A percentile compares a stretch with the other conserved stretches of the same genome.
These are phyloP conservation scores for Myiothlypis chrysogaster DNA, from an alignment of 2,797 vertebrate species.

Conservation along the genomic window DNA sequence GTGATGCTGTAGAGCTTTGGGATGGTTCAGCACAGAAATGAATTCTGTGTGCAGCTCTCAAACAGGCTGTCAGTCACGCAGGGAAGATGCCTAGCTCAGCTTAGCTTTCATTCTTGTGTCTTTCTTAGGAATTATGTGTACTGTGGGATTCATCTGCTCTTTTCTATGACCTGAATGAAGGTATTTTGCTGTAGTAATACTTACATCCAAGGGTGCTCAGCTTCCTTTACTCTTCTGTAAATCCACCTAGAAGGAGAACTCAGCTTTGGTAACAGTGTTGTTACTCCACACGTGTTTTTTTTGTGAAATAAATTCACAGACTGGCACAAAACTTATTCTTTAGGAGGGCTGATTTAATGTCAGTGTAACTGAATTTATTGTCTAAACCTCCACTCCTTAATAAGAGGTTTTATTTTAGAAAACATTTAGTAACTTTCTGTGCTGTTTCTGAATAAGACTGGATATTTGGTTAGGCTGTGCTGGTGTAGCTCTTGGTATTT, in stretches of 20 bases:
- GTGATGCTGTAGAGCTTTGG: background rate
- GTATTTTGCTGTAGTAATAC: background rate
- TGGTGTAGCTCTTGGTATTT: background rate
- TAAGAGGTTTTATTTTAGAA: background rate
- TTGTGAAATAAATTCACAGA: background rate
- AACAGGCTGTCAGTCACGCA: background rate
- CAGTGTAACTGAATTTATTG: background rate
- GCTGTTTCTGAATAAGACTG: background rate
- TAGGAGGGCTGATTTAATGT: background rate
- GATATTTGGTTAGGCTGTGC: background rate
- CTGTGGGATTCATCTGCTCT: background rate
- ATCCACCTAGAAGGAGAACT: background rate
- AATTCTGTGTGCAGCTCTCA: background rate
- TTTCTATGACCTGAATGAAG: background rate
- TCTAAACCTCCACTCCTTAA: background rate
- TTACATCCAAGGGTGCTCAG: background rate
- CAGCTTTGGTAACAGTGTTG: background rate
- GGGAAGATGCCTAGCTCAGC: background rate
- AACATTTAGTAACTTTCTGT: background rate
- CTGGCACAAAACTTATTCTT: background rate
- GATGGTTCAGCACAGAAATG: background rate
- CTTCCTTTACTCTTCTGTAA: background rate
- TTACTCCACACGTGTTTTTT: rapidly evolving
- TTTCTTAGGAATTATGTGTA: background rate
- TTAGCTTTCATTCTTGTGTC: background rate